Evolutionary conservation across 1,140 invertebrate genomes (phyloP).

Genomic region (Cydia pomonella): DNA sequence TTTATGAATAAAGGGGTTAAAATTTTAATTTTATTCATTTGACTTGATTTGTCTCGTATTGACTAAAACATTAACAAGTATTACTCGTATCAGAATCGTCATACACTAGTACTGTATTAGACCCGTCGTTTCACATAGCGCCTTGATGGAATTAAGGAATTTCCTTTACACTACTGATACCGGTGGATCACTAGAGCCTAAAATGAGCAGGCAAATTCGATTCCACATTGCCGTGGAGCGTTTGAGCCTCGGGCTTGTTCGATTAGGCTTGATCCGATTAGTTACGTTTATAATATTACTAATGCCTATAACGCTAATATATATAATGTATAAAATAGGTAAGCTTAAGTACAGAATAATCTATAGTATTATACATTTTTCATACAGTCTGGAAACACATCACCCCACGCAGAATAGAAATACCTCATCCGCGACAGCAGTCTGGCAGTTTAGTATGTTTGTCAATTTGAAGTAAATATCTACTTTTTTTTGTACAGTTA

Average conservation of each 20-base stretch:
- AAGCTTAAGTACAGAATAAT: too few relatives aligned
- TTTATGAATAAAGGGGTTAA: too few relatives aligned
- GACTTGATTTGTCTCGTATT: too few relatives aligned
- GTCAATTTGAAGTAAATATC: too few relatives aligned
- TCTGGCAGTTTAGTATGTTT: too few relatives aligned
- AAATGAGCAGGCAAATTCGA: constrained; percentile 22
- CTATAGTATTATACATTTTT: too few relatives aligned
- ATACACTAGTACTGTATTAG: background rate
- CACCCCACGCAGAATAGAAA: too few relatives aligned
- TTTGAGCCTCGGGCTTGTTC: constrained; percentile 8
- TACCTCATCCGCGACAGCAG: too few relatives aligned
- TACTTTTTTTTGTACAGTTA: too few relatives aligned
- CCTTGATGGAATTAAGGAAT: constrained; percentile 7
- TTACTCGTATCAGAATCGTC: background rate
- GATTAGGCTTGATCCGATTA: background rate
- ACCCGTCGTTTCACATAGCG: background rate
- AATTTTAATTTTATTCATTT: too few relatives aligned
- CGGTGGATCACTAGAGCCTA: constrained; percentile 2
- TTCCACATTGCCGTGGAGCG: background rate
- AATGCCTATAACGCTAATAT: too few relatives aligned
- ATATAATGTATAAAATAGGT: background rate
- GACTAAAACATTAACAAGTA: background rate
- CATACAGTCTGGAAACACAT: too few relatives aligned
- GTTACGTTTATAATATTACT: background rate
- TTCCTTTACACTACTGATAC: constrained; percentile 7